Evolutionary conservation across 1,140 invertebrate genomes (phyloP), one percentile per base, ranked within the genome.

Genomic region (Heliconius hermathena): DNA sequence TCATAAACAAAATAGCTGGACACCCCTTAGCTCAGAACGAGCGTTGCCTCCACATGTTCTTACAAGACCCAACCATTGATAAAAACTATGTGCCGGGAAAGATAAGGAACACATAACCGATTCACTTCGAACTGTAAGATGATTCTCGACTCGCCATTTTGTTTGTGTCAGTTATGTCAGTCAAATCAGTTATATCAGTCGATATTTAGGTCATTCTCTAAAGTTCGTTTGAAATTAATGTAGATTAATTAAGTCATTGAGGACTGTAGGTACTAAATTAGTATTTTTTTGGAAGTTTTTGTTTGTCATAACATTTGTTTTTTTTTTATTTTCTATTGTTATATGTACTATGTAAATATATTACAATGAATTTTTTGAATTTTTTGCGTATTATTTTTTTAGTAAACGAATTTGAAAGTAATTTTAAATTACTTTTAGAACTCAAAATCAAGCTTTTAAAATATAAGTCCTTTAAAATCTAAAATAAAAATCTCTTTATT

Each of bases 1-100:
- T 99, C 95, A 97, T 99, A 85, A 99, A 99, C 95, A 99, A 99
- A 96, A 99, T 99, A 94, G 99, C 99, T 81, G 99, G 99, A 75
- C 99, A 99, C 96, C 99, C 99, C n/a, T 95, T 99, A 89, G 99
- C 99, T 71, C 99, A 99, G 95, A 99, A 99, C 95, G 99, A 99
- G 95, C 96, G 98, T 90, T 99, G 99, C 95, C 96, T 99, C 87
- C 99, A 99, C 91, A 99, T 99, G 98, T 99, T 99, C 96, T 96
- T 99, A 77, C 99, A 99, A 95, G 99, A 99, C 89, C 97, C 97
- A 74, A 96, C 97, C 84, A 99, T 99, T 95, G 99, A 99, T 95
- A 99, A 99, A 95, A 99, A 99, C 95, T 99, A 99, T 95, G 98
- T 99, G 81, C 99, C 99, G 84, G 99, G 99, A 86, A 99, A 99